Conservation (phyloP, 2,888 invertebrate species). For the Sinohyriopsis cumingii region DNA sequence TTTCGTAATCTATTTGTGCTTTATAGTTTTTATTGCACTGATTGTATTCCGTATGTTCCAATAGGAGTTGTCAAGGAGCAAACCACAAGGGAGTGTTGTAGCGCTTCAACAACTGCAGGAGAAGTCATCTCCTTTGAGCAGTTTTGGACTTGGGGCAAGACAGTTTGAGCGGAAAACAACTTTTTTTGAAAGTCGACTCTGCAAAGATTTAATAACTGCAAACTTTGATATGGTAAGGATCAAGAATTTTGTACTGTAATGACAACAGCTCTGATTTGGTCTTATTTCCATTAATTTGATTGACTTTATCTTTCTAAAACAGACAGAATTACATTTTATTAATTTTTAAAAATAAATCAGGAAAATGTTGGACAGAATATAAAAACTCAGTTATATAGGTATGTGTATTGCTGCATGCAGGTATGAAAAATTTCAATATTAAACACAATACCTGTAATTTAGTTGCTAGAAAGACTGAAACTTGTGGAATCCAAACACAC, state of each 20-base stretch:
- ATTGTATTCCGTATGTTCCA: too few species aligned
- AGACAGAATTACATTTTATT: too few species aligned
- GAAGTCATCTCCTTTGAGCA: slow-evolving; percentile 60
- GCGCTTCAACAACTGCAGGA: slow-evolving; percentile 64
- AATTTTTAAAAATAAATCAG: not conserved
- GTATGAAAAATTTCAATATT: too few species aligned
- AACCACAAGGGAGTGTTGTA: slow-evolving; percentile 55
- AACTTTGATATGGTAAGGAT: slow-evolving; percentile 84
- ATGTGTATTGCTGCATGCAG: too few species aligned
- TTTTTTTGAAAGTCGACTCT: slow-evolving; percentile 89
- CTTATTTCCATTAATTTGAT: not conserved
- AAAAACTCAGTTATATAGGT: too few species aligned
- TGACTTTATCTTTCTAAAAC: too few species aligned
- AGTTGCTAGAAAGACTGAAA: too few species aligned
- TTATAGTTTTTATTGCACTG: too few species aligned
- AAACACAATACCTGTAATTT: too few species aligned
- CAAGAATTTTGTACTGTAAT: not conserved
- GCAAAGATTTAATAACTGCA: slow-evolving; percentile 85
- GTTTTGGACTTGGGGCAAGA: slow-evolving; percentile 47
- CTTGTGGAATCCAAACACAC: too few species aligned
- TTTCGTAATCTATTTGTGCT: too few species aligned
- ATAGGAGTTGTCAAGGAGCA: slow-evolving; percentile 31
- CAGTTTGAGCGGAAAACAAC: slow-evolving; percentile 73
- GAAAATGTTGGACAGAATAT: too few species aligned
- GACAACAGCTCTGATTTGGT: not conserved